Percentiles rank a stretch among this genome's conserved stretches.
Evolutionary conservation across 2,888 invertebrate species (phyloP).

Genomic region (Chloroclysta siterata): DNA sequence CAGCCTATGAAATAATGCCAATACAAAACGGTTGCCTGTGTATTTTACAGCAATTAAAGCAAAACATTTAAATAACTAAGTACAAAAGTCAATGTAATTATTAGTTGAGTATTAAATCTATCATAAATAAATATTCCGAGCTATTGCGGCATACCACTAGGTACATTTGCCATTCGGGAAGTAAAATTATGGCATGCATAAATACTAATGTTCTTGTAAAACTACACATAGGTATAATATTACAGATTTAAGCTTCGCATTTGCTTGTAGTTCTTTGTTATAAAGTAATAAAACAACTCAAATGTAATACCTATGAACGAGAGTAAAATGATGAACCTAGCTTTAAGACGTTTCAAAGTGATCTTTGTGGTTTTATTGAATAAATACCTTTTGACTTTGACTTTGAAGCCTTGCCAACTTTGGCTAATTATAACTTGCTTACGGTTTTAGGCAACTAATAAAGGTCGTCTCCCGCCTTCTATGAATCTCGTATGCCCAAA

Average conservation of each 20-base stretch:
- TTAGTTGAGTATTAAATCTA: constrained; percentile 54
- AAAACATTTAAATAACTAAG: constrained; percentile 41
- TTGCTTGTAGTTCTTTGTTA: constrained; percentile 1
- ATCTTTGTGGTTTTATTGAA: too few relatives aligned
- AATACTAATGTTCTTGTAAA: constrained; percentile 48
- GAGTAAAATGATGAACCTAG: too few relatives aligned
- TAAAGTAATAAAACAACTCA: neutral
- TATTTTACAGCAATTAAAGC: constrained; percentile 31
- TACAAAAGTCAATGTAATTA: constrained; percentile 58
- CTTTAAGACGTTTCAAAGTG: too few relatives aligned
- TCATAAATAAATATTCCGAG: constrained; percentile 53
- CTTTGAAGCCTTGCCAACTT: too few relatives aligned
- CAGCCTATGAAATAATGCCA: constrained; percentile 21
- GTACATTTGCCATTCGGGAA: constrained; percentile 55
- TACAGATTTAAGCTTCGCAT: constrained; percentile 3
- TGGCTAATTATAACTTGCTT: too few relatives aligned
- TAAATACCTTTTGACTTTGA: too few relatives aligned
- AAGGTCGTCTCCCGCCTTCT: neutral
- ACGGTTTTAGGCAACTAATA: neutral
- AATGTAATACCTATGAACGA: too few relatives aligned
- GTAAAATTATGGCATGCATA: constrained; percentile 57
- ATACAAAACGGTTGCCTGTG: constrained; percentile 16
- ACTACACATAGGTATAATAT: constrained; percentile 16
- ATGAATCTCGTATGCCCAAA: neutral
- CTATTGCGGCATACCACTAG: constrained; percentile 41